Percentiles rank a stretch among this genome's conserved stretches.
Evolutionary conservation across 2,888 invertebrate species (phyloP).

Genomic region (Acleris holmiana): DNA sequence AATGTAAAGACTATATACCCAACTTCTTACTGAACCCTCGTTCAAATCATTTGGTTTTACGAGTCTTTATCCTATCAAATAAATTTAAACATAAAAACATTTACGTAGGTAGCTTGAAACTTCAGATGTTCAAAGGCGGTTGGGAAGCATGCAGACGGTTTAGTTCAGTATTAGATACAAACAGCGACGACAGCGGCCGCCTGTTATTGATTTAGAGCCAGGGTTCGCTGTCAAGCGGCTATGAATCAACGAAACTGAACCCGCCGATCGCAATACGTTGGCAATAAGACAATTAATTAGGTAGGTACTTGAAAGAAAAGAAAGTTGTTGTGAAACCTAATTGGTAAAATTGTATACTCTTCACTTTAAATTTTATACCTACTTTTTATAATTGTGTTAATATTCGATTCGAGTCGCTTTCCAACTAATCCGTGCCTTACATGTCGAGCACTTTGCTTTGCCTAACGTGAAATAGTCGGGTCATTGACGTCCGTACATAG

Average conservation of each 20-base stretch:
- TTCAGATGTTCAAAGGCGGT: conserved; percentile 21
- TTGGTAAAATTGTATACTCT: background rate
- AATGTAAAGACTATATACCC: too few relatives aligned
- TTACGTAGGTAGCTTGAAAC: conserved; percentile 7
- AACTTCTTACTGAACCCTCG: background rate
- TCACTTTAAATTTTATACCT: too few relatives aligned
- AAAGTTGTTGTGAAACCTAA: background rate
- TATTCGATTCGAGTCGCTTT: conserved; percentile 28
- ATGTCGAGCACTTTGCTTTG: conserved; percentile 51
- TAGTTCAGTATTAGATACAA: conserved; percentile 26
- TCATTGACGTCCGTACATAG: conserved; percentile 68
- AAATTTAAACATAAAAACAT: conserved; percentile 26
- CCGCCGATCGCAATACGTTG: conserved; percentile 14
- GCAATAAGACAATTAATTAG: conserved; percentile 2
- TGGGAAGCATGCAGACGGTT: conserved; percentile 9
- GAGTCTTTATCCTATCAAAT: conserved; percentile 12
- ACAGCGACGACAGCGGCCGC: conserved; percentile 31
- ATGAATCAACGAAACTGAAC: conserved; percentile 43
- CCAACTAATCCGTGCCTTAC: conserved; percentile 41
- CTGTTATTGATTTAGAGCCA: conserved; percentile 49
- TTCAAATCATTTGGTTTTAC: conserved; percentile 15
- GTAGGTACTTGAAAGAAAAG: background rate
- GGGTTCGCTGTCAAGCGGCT: conserved; percentile 42
- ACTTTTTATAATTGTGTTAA: conserved; percentile 4
- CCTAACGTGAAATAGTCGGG: conserved; percentile 64